Conservation (phyloP, 1,140 invertebrate genomes). For the Triops longicaudatus region DNA sequence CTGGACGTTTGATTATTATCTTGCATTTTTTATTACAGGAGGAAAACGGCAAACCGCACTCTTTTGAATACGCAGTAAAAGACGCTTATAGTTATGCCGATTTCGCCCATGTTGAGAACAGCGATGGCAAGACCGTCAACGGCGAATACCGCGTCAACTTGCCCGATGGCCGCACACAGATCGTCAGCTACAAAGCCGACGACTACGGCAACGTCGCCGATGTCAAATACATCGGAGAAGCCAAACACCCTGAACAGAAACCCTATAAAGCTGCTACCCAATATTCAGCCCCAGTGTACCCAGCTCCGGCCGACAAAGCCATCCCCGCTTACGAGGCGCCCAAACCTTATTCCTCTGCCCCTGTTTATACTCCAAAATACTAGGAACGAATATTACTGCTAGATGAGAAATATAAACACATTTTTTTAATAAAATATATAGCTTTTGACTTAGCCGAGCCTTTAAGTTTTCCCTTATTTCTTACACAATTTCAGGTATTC, state of each 20-base stretch:
- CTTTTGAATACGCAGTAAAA: constrained; percentile 61
- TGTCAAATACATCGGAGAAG: constrained; percentile 62
- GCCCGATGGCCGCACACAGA: constrained; percentile 64
- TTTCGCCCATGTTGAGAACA: constrained; percentile 60
- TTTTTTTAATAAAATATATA: no score
- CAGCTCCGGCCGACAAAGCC: not conserved
- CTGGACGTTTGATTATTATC: no score
- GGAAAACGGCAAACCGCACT: constrained; percentile 42
- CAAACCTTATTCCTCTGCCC: no score
- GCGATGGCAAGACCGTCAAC: constrained; percentile 48
- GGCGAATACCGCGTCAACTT: constrained; percentile 65
- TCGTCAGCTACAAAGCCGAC: constrained; percentile 66
- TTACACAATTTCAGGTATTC: no score
- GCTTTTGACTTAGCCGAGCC: no score
- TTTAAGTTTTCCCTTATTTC: no score
- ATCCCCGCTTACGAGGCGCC: constrained; percentile 16
- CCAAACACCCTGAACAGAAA: constrained; percentile 45
- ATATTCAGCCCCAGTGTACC: constrained; percentile 6
- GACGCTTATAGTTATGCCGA: constrained; percentile 58
- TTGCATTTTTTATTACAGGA: no score
- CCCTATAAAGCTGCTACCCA: not conserved
- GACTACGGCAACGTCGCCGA: constrained; percentile 69
- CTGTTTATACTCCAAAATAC: no score
- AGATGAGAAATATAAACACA: no score
- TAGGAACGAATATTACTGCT: no score